Base-by-base conservation (phyloP, 2,113 vertebrate genomes). In the Esox niger region DNA sequence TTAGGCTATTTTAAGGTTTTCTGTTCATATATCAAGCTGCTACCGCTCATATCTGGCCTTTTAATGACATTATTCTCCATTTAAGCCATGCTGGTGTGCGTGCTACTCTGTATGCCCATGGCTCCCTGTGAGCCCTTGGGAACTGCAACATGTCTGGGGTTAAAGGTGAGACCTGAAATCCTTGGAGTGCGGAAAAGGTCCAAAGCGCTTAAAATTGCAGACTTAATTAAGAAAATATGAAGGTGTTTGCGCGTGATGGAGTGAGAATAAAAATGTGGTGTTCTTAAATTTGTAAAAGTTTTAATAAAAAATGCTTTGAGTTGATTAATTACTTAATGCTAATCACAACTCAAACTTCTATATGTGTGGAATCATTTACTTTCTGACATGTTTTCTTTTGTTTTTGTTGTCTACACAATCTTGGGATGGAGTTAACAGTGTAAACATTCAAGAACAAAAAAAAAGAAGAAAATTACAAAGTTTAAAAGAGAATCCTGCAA, bases 401-500 rank as follows among this genome's bases (percentile, higher is more conserved):
- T 79, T 59, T 73, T 26, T 55, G 47, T 64, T 56, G 47, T 62
- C 59, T 68, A 57, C 74, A 70, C 26, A 31, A 75, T 76, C 70
- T 75, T 59, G 58, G 32, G 73, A 63, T 64, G 75, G 73, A 76
- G 59, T 77, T 43, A 78, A 10, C 46, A 77, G 69, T 84, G 67
- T 32, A 65, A 71, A 75, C 56, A 57, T 65, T 66, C 61, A 75
- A 23, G n/a, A 69, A 60, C 29, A 29, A 43, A 29, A 46, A 1
- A 56, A 62, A 62, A 32, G 6, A 62, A 87, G 78, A 86, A 46
- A 84, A 87, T 88, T 82, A 70, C 73, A 70, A 83, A 82, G 84
- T 79, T 63, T 70, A 81, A 87, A 89, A 82, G 82, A 83, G 83
- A 77, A 79, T 91, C 85, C 83, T 85, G 89, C 89, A 90, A 92